phyloP scores from a whole-genome alignment of 2,113 vertebrate genomes.

The Nerophis lumbriciformis region DNA sequence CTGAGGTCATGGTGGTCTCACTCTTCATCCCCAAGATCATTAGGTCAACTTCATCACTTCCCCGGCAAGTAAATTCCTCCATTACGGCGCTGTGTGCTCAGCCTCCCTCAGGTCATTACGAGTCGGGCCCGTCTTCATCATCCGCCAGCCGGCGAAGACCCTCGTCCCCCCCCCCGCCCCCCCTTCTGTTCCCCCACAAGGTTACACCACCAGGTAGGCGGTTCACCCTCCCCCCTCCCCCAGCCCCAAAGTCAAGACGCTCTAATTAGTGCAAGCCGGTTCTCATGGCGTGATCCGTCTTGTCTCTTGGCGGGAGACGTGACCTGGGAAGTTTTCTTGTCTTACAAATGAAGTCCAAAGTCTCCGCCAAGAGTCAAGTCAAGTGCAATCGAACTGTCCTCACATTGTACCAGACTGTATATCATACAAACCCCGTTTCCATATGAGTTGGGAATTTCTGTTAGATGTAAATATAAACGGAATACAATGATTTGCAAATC shows the following conservation, averaged over 20 bases:
- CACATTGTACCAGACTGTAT: no score
- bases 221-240: constrained; percentile 41
- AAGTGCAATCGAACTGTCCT: no score
- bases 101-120: constrained; percentile 26
- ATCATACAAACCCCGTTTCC: no score
- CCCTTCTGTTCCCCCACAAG: constrained; percentile 6
- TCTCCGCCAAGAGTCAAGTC: neutral
- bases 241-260: constrained; percentile 40
- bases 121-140: constrained; percentile 11
- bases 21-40: constrained; percentile 14
- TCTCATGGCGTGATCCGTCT: constrained; percentile 43
- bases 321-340: constrained; percentile 16
- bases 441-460: no score
- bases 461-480: no score
- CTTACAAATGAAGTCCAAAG: neutral
- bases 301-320: constrained; percentile 36
- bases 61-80: constrained; percentile 9
- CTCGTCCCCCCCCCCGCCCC: neutral
- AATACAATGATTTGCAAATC: no score
- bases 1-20: constrained; percentile 17
- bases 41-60: constrained; percentile 32
- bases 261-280: constrained; percentile 46
- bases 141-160: constrained; percentile 7
- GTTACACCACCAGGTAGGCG: constrained; percentile 31
- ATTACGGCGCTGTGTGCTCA: constrained; percentile 2